Percentiles rank a stretch among this genome's conserved stretches.
phyloP scores from a whole-genome alignment of 1,140 invertebrate species.

The Drosophila sproati region DNA sequence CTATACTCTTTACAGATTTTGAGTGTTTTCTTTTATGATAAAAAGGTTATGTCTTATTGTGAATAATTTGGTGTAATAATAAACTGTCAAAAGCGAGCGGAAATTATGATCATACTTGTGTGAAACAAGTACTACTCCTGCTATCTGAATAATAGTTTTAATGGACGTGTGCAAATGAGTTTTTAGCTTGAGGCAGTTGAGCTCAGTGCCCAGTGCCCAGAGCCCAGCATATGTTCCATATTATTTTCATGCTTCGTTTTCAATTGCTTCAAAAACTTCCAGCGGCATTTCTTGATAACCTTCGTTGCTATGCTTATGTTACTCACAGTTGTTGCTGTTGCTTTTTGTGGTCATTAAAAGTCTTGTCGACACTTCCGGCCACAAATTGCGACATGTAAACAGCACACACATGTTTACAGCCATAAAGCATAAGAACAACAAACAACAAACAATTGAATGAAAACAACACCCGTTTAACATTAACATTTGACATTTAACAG shows the following conservation, averaged over 20 bases:
- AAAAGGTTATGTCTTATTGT: no score
- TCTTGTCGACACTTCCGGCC: slow-evolving; percentile 62
- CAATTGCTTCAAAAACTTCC: slow-evolving; percentile 19
- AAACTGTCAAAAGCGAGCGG: background rate
- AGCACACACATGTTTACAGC: slow-evolving; percentile 68
- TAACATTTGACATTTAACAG: slow-evolving; percentile 38
- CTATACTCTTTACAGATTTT: no score
- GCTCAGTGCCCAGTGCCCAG: background rate
- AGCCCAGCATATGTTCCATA: background rate
- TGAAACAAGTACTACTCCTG: slow-evolving; percentile 10
- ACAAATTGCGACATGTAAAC: slow-evolving; percentile 71
- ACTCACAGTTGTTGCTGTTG: slow-evolving; percentile 51
- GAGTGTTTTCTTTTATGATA: no score
- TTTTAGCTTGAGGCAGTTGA: background rate
- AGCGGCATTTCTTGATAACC: slow-evolving; percentile 21
- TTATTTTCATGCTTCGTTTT: background rate
- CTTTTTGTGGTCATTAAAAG: slow-evolving; percentile 71
- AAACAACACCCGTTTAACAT: slow-evolving; percentile 38
- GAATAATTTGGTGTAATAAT: no score
- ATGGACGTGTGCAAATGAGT: background rate
- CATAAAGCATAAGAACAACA: slow-evolving; percentile 44
- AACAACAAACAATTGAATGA: slow-evolving; percentile 34
- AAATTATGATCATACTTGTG: slow-evolving; percentile 1
- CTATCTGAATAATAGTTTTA: background rate
- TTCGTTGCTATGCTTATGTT: slow-evolving; percentile 35